A percentile compares a stretch with the other conserved stretches of the same genome.
phyloP scores from a whole-genome alignment of 2,888 invertebrate species.

The Punctoribates punctum region DNA sequence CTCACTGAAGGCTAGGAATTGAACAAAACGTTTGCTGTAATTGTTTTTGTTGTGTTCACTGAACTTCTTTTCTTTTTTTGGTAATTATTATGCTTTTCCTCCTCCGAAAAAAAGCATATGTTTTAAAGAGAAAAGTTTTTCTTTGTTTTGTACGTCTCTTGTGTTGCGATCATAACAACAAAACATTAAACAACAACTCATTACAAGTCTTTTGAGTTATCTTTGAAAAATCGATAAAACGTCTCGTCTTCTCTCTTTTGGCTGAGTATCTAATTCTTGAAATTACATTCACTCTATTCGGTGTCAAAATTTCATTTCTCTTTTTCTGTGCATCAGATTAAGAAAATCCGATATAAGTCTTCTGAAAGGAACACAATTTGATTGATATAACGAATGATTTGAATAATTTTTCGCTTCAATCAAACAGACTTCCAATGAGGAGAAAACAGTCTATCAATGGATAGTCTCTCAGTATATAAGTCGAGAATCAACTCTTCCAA shows the following conservation, averaged over 20 bases:
- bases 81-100: background rate
- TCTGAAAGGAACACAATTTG: background rate
- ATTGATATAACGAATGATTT: background rate
- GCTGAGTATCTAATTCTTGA: too few relatives aligned
- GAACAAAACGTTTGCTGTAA: background rate
- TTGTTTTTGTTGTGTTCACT: background rate
- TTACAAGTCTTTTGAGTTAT: background rate
- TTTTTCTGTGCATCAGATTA: background rate
- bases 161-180: background rate
- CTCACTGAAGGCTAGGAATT: background rate
- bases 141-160: background rate
- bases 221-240: background rate
- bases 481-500: background rate
- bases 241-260: too few relatives aligned
- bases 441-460: background rate
- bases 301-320: too few relatives aligned
- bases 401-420: conserved; percentile 7
- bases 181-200: conserved; percentile 1
- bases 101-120: background rate
- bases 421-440: background rate
- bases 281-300: too few relatives aligned
- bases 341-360: background rate
- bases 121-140: background rate
- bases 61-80: background rate
- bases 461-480: background rate